Base-by-base conservation (phyloP, 2,113 vertebrate genomes). In the Halcyon senegalensis region DNA sequence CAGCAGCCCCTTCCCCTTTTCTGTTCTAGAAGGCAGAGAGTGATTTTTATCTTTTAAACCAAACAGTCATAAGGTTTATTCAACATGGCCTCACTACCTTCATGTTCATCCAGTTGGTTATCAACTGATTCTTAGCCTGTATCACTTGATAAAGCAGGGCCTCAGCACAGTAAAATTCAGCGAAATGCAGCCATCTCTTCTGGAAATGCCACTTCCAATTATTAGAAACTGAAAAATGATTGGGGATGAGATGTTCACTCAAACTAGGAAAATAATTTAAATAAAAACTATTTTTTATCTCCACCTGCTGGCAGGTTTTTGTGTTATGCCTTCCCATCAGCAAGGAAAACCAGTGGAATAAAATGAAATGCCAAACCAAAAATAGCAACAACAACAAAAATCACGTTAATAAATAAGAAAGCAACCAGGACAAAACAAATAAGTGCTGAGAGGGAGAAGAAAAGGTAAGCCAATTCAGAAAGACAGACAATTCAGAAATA, bases 251-350 rank as follows among this genome's bases (percentile, higher is more conserved):
- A 12, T 84, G 48, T 35, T 89, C 41, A 78, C 58, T 89, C 41
- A 56, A 84, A 89, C n/a, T 60, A 84, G 25, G 43, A 78, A 73
- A 69, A 72, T 1, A 93, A 79, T 41, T 62, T 33, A 7, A 23
- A 74, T 17, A 86, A 62, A 72, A 10, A 3, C 19, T 44, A 50
- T 63, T 72, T 72, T 86, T 85, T 86, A 89, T 75, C 81, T 84
- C 79, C 63, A 83, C 39, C 55, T 97, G 50, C 79, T 91, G 72
- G 70, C n/a, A 96, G 8, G 14, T 79, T 93, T 87, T 84, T 21
- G 37, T 56, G 6, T 87, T 91, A 76, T 10, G n/a, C 10, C 19
- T 79, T 89, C 21, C 14, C n/a, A 84, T 78, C 14, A 76, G 25
- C 39, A 90, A 89, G 33, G 33, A 46, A 87, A 55, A 82, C 46